A percentile compares a stretch with the other conserved stretches of the same genome.
These are phyloP conservation scores for Galeruca laticollis DNA, from an alignment of 2,888 invertebrate genomes.

Conservation along the genomic window DNA sequence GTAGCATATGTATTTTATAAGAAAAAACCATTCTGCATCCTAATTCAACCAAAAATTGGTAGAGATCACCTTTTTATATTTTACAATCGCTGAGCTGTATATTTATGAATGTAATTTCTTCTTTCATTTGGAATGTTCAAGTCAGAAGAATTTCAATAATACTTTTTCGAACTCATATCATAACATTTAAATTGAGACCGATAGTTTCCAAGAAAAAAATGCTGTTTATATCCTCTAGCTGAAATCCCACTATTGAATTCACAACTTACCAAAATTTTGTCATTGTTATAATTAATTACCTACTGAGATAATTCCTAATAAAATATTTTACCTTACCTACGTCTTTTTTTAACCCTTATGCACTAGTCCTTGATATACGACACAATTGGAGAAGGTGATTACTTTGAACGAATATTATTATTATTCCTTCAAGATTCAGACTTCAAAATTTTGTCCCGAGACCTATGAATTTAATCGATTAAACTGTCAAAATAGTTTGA, in stretches of 20 bases:
- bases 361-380: no score
- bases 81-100: constrained; percentile 19
- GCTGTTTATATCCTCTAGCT: constrained; percentile 54
- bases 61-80: constrained; percentile 17
- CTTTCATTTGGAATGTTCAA: constrained; percentile 40
- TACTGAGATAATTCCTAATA: constrained; percentile 56
- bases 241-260: constrained; percentile 53
- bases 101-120: constrained; percentile 45
- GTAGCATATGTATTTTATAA: no score
- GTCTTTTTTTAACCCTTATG: no score
- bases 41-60: no score
- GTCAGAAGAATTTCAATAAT: constrained; percentile 37
- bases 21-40: no score
- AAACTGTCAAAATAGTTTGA: no score
- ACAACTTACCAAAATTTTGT: constrained; percentile 56
- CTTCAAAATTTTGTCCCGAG: no score
- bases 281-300: constrained; percentile 58
- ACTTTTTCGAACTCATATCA: constrained; percentile 56
- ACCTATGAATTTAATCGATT: no score
- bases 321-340: constrained; percentile 45
- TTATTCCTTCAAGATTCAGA: no score
- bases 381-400: no score
- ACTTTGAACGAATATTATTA: no score
- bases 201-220: constrained; percentile 32
- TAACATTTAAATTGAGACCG: constrained; percentile 43